Conservation (phyloP, 2,797 vertebrate species). For the Dromococcyx pavoninus region DNA sequence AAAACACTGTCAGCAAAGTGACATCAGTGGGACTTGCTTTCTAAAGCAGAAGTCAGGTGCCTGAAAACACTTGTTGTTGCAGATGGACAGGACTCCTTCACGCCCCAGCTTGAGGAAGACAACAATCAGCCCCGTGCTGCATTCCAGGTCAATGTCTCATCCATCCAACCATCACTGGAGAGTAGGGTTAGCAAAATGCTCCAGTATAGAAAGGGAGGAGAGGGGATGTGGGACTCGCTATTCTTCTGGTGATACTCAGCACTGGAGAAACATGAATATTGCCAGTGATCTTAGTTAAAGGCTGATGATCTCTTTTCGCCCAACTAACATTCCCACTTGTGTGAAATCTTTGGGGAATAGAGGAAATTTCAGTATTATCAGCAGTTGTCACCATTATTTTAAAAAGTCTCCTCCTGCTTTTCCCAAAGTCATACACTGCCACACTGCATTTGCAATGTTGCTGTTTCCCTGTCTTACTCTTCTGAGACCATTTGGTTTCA, state of each 20-base stretch:
- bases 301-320: neutral
- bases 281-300: neutral
- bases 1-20: neutral
- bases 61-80: neutral
- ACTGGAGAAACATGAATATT: neutral
- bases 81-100: neutral
- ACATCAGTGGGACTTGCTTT: neutral
- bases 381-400: neutral
- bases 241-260: neutral
- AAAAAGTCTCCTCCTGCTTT: neutral
- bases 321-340: neutral
- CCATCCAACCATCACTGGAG: neutral
- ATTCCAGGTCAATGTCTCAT: neutral
- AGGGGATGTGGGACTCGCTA: fast-evolving
- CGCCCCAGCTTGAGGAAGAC: neutral
- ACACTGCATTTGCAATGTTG: fast-evolving
- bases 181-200: neutral
- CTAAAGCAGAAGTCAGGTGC: neutral
- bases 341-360: neutral
- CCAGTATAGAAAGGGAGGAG: neutral
- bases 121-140: neutral
- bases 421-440: neutral
- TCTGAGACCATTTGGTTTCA: neutral
- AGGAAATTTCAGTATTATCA: neutral
- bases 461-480: neutral